Evolutionary conservation across 2,888 invertebrate genomes (phyloP).

Genomic region (Stictocephala bisonia): DNA sequence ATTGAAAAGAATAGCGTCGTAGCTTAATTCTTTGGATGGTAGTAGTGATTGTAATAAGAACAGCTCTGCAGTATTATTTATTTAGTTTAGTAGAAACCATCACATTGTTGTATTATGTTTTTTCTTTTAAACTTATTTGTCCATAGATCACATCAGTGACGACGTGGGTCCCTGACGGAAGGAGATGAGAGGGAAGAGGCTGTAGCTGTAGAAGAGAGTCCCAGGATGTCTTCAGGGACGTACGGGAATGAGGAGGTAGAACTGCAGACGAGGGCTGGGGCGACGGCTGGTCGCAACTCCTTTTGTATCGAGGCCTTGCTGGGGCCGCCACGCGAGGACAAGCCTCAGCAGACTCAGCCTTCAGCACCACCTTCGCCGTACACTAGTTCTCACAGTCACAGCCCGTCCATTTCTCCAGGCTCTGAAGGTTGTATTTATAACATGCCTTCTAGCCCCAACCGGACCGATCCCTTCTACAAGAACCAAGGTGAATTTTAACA

Average conservation of each 20-base stretch:
- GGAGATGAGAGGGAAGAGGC: too few relatives aligned
- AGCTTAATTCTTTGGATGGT: too few relatives aligned
- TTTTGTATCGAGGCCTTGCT: slow-evolving; percentile 92
- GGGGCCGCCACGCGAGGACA: slow-evolving; percentile 66
- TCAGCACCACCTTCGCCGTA: slow-evolving; percentile 35
- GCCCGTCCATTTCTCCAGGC: slow-evolving; percentile 88
- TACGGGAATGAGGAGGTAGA: slow-evolving; percentile 24
- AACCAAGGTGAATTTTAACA: slow-evolving; percentile 34
- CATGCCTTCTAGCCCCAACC: slow-evolving; percentile 26
- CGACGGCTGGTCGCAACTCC: slow-evolving; percentile 61
- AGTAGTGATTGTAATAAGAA: too few relatives aligned
- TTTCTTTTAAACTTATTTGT: too few relatives aligned
- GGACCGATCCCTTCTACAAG: slow-evolving; percentile 15
- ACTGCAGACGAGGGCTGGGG: slow-evolving; percentile 10
- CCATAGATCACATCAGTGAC: too few relatives aligned
- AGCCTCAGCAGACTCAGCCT: slow-evolving; percentile 28
- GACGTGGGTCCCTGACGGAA: too few relatives aligned
- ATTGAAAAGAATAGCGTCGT: too few relatives aligned
- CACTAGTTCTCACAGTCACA: slow-evolving; percentile 48
- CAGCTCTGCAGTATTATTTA: too few relatives aligned
- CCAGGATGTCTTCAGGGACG: slow-evolving; percentile 1
- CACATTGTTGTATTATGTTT: too few relatives aligned
- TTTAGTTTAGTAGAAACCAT: too few relatives aligned
- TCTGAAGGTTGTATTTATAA: slow-evolving; percentile 73
- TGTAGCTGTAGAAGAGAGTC: too few relatives aligned